Evolutionary conservation across 2,888 invertebrate genomes (phyloP).

Genomic region (Nephrotoma flavescens): DNA sequence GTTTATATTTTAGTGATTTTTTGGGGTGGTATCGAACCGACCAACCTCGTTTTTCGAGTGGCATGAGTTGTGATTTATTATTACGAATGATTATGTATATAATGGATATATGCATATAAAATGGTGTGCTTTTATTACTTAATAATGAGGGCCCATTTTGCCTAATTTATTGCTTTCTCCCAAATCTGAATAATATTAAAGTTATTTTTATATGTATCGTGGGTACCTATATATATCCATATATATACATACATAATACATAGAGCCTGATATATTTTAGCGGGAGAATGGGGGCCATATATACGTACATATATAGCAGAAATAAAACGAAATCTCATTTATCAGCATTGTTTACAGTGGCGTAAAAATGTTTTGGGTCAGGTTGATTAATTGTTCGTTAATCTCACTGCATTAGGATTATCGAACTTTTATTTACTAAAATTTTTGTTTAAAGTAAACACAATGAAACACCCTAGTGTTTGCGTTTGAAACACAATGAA

Average conservation of each 20-base stretch:
- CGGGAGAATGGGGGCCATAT: background rate
- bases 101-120: background rate
- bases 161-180: background rate
- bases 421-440: background rate
- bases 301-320: background rate
- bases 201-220: background rate
- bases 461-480: background rate
- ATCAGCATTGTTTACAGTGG: background rate
- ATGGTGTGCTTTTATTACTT: background rate
- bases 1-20: background rate
- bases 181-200: background rate
- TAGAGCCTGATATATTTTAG: no score
- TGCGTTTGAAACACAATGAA: background rate
- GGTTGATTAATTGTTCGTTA: background rate
- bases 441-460: background rate
- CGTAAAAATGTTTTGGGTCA: background rate
- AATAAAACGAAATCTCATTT: background rate
- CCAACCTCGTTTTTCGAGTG: background rate
- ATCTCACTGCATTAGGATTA: background rate
- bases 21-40: background rate
- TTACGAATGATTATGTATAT: background rate
- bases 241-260: background rate
- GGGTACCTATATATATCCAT: background rate
- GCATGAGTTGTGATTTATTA: background rate
- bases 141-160: background rate